Conservation (phyloP, 2,113 vertebrate species). For the Larimichthys crocea region DNA sequence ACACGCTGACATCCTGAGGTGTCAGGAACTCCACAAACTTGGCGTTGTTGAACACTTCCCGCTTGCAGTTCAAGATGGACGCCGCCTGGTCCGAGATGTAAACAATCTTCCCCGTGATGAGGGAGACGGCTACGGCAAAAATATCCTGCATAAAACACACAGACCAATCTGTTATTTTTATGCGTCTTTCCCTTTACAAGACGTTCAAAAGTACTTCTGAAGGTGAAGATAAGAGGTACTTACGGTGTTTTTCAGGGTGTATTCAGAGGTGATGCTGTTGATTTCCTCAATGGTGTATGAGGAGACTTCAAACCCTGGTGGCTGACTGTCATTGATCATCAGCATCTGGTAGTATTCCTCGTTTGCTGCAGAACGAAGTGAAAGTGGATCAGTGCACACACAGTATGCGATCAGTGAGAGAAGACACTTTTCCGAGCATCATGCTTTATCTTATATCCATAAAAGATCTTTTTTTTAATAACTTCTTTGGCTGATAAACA, state of each 20-base stretch:
- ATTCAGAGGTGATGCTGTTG: conserved; percentile 91
- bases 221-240: conserved; percentile 55
- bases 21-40: conserved; percentile 96
- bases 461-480: neutral
- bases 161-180: too few species aligned
- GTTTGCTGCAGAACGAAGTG: conserved; percentile 84
- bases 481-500: neutral
- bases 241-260: conserved; percentile 91
- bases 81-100: conserved; percentile 95
- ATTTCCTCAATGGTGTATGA: conserved; percentile 93
- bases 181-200: neutral
- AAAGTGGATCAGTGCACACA: neutral
- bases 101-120: conserved; percentile 92
- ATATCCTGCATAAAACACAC: conserved; percentile 85
- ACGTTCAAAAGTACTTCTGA: neutral
- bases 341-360: conserved; percentile 96
- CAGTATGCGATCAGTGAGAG: neutral
- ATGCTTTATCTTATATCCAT: neutral
- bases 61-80: conserved; percentile 90
- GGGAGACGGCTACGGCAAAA: conserved; percentile 93
- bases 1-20: conserved; percentile 94
- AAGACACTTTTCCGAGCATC: too few species aligned
- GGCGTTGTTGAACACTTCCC: conserved; percentile 88
- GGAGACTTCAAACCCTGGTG: conserved; percentile 87
- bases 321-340: conserved; percentile 90